A percentile compares a stretch with the other conserved stretches of the same genome.
Conservation (phyloP, 2,797 vertebrate genomes). For the Gadopsis marmoratus region DNA sequence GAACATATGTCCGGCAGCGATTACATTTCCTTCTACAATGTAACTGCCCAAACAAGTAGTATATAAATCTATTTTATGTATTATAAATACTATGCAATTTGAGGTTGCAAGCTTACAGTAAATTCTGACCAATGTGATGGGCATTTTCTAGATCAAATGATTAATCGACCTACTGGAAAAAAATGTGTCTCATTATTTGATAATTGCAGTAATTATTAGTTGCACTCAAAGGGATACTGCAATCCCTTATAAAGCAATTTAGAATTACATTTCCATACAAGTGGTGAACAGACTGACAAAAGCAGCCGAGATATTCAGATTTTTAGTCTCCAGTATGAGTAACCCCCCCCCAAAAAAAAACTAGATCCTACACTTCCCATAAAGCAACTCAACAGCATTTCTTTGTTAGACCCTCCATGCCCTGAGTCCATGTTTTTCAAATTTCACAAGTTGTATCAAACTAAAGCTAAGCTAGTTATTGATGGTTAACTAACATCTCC, state of each 20-base stretch:
- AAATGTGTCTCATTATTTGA: neutral
- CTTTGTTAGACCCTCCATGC: neutral
- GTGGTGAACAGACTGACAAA: neutral
- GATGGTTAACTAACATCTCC: neutral
- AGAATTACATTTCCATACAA: neutral
- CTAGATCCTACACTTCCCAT: neutral
- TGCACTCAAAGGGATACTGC: neutral
- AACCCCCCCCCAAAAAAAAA: neutral
- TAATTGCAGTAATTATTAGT: no score
- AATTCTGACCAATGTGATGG: neutral
- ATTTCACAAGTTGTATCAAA: neutral
- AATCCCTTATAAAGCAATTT: neutral
- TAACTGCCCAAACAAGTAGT: neutral
- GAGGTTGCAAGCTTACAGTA: constrained; percentile 8
- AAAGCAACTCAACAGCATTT: neutral
- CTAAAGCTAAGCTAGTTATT: neutral
- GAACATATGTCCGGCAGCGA: neutral
- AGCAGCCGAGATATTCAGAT: neutral
- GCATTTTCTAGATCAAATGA: neutral
- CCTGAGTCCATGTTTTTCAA: neutral
- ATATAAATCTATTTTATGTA: neutral
- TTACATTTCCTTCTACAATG: neutral
- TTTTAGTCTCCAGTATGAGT: neutral
- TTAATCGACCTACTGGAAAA: no score
- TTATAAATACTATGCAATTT: neutral